Evolutionary conservation across 2,113 vertebrate genomes (phyloP).

Genomic region (Callipepla squamata): DNA sequence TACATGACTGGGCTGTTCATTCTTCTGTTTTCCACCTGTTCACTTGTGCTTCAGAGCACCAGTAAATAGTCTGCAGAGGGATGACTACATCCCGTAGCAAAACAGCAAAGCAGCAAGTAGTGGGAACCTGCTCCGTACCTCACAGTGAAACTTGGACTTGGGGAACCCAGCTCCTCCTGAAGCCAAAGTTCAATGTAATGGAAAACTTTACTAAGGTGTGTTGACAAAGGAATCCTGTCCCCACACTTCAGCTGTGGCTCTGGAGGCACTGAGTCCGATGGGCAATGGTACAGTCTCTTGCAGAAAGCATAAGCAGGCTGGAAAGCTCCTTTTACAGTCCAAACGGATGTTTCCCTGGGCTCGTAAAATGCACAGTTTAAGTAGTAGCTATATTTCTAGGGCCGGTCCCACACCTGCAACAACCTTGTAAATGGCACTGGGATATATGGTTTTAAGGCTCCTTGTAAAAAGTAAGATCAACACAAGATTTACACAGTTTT

Average conservation of each 20-base stretch:
- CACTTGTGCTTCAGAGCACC: neutral
- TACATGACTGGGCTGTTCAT: neutral
- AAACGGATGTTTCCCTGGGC: conserved; percentile 75
- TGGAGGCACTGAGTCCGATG: neutral
- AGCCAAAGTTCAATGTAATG: conserved; percentile 22
- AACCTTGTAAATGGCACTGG: conserved; percentile 72
- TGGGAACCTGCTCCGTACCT: neutral
- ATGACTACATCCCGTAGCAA: neutral
- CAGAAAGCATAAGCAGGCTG: conserved; percentile 24
- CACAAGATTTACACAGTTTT: conserved; percentile 77
- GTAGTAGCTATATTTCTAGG: conserved; percentile 70
- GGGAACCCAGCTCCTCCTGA: neutral
- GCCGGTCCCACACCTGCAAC: conserved; percentile 76
- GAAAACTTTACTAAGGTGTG: conserved; percentile 14
- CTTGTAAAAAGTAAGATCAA: conserved; percentile 78
- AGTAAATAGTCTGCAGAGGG: neutral
- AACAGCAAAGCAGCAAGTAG: neutral
- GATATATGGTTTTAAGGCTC: conserved; percentile 64
- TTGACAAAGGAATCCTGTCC: conserved; percentile 37
- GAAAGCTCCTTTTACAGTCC: conserved; percentile 52
- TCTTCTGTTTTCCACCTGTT: neutral
- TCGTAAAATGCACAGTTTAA: conserved; percentile 75
- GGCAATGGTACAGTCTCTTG: neutral
- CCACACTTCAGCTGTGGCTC: neutral
- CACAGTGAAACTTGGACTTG: neutral